Evolutionary conservation across 2,113 vertebrate species (phyloP).

Genomic region (Grammomys dolichurus): DNA sequence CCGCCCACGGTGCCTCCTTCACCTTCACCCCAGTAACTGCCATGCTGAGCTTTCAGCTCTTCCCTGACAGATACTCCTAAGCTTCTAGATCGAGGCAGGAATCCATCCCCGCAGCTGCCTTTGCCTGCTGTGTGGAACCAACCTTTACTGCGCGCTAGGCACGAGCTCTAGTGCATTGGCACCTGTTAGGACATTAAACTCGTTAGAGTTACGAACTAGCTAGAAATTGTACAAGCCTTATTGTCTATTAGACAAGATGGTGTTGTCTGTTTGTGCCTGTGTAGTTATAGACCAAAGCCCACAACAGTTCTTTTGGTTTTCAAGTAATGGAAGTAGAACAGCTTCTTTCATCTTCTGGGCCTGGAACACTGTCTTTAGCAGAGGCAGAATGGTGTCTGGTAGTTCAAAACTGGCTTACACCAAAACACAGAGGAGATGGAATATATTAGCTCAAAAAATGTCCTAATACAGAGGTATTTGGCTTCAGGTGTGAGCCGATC

Average conservation of each 20-base stretch:
- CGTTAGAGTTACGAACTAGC: background rate
- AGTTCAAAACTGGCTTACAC: background rate
- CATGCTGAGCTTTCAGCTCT: background rate
- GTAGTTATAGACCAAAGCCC: background rate
- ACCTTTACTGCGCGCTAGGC: background rate
- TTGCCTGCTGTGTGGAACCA: background rate
- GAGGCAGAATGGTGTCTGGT: background rate
- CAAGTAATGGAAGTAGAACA: background rate
- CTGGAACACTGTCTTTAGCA: background rate
- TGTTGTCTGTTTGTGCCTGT: background rate
- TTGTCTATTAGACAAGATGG: background rate
- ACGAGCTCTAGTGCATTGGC: background rate
- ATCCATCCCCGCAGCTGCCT: background rate
- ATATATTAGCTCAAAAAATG: background rate
- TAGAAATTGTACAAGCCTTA: background rate
- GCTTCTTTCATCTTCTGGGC: background rate
- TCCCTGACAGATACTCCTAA: background rate
- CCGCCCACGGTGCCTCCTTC: no score
- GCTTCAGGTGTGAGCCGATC: background rate
- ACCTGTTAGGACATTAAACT: background rate
- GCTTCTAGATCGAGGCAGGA: background rate
- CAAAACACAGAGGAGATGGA: background rate
- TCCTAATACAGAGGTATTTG: background rate
- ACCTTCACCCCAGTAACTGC: no score
- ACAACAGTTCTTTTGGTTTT: conserved; percentile 11